Percentiles rank a stretch among this genome's conserved stretches.
Conservation (phyloP, 2,888 invertebrate species). For the Sylvicola cinctus region DNA sequence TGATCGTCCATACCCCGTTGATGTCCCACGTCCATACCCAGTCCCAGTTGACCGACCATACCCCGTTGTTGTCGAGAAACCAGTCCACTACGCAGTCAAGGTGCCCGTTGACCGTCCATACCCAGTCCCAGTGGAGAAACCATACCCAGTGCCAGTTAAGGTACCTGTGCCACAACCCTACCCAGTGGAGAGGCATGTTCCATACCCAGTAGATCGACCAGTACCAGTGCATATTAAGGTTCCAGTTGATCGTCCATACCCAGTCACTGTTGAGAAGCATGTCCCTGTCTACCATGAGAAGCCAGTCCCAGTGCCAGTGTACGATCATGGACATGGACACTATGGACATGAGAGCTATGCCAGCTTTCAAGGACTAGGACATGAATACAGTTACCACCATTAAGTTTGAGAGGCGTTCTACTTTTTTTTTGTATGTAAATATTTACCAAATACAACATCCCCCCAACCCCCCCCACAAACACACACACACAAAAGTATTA, state of each 20-base stretch:
- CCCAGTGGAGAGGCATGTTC: conserved; percentile 40
- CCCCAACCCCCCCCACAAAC: no score
- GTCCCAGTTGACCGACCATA: conserved; percentile 33
- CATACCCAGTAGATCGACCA: conserved; percentile 28
- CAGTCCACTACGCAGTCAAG: conserved; percentile 46
- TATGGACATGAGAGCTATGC: no score
- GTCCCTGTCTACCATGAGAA: conserved; percentile 14
- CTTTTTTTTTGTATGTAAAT: no score
- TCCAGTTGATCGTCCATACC: conserved; percentile 40
- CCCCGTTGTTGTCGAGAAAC: conserved; percentile 51
- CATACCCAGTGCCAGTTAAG: conserved; percentile 27
- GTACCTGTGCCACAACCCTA: conserved; percentile 46
- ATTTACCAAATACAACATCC: no score
- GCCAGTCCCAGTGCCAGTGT: conserved; percentile 4
- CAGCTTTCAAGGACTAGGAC: conserved; percentile 27
- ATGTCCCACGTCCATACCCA: conserved; percentile 34
- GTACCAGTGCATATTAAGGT: conserved; percentile 47
- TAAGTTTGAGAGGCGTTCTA: no score
- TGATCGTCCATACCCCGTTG: conserved; percentile 41
- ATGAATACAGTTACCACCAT: conserved; percentile 16
- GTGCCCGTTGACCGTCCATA: conserved; percentile 41
- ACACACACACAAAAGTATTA: no score
- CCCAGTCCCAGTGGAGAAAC: conserved; percentile 34
- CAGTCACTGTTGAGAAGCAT: conserved; percentile 39
- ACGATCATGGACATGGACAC: conserved; percentile 26